Conservation (phyloP, 2,797 vertebrate genomes). For the Ataeniobius toweri region DNA sequence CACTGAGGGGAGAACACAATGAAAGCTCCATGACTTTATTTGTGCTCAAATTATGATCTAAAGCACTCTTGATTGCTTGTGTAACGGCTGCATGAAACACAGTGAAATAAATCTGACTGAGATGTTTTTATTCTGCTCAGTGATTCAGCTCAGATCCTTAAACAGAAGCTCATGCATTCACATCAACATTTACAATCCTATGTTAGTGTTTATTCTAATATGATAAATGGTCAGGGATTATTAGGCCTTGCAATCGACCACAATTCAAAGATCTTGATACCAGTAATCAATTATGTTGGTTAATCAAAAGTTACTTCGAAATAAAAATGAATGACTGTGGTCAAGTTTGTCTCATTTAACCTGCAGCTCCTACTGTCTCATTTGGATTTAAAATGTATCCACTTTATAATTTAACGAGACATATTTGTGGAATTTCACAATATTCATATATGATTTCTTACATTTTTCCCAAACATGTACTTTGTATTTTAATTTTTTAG, state of each 20-base stretch:
- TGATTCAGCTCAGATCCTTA: slow-evolving; percentile 17
- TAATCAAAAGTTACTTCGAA: too few relatives aligned
- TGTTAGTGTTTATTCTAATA: slow-evolving; percentile 17
- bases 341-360: too few relatives aligned
- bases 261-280: too few relatives aligned
- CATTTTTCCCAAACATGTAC: neutral
- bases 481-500: too few relatives aligned
- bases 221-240: too few relatives aligned
- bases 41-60: slow-evolving; percentile 6
- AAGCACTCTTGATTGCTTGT: slow-evolving; percentile 11
- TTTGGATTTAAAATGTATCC: too few relatives aligned
- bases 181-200: slow-evolving; percentile 46
- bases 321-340: too few relatives aligned
- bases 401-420: too few relatives aligned
- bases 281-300: too few relatives aligned
- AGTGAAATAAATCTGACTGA: slow-evolving; percentile 8
- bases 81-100: slow-evolving; percentile 14
- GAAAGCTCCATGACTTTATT: neutral
- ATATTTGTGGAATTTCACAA: neutral
- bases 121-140: slow-evolving; percentile 10
- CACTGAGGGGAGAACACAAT: neutral
- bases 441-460: neutral
- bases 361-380: too few relatives aligned
- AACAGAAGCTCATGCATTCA: slow-evolving; percentile 26
- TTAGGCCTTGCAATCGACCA: too few relatives aligned